A percentile compares a stretch with the other conserved stretches of the same genome.
Conservation (phyloP, 2,113 vertebrate species). For the Amia ocellicauda region DNA sequence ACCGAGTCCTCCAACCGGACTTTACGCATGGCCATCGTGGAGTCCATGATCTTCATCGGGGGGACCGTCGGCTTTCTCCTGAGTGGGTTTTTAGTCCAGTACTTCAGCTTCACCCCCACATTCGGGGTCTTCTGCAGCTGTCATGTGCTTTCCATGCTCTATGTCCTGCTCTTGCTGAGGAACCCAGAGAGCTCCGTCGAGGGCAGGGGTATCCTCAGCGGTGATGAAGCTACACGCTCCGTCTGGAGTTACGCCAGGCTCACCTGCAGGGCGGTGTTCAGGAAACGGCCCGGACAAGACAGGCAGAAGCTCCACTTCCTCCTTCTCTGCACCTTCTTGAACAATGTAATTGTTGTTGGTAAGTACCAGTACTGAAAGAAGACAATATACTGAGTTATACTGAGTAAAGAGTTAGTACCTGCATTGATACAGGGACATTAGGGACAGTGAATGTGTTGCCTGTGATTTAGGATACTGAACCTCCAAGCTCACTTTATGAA, state of each 20-base stretch:
- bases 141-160: constrained; percentile 35
- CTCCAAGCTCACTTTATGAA: no score
- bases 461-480: no score
- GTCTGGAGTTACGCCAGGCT: constrained; percentile 32
- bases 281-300: constrained; percentile 34
- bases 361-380: no score
- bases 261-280: constrained; percentile 40
- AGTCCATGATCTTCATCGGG: constrained; percentile 55
- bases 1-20: constrained; percentile 38
- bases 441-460: no score
- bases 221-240: background rate
- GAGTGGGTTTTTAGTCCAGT: constrained; percentile 42
- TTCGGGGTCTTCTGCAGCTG: constrained; percentile 37
- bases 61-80: constrained; percentile 47
- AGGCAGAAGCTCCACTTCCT: constrained; percentile 45
- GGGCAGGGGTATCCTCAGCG: background rate
- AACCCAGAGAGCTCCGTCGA: constrained; percentile 13
- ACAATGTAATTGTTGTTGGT: constrained; percentile 46
- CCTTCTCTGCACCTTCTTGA: constrained; percentile 46
- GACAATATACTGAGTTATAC: no score
- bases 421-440: no score
- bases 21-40: constrained; percentile 45
- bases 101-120: constrained; percentile 26
- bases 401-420: no score
- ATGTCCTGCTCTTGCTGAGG: constrained; percentile 43